Percentiles rank a stretch among this genome's conserved stretches.
Conservation (phyloP, 2,113 vertebrate species). For the Agapornis roseicollis region DNA sequence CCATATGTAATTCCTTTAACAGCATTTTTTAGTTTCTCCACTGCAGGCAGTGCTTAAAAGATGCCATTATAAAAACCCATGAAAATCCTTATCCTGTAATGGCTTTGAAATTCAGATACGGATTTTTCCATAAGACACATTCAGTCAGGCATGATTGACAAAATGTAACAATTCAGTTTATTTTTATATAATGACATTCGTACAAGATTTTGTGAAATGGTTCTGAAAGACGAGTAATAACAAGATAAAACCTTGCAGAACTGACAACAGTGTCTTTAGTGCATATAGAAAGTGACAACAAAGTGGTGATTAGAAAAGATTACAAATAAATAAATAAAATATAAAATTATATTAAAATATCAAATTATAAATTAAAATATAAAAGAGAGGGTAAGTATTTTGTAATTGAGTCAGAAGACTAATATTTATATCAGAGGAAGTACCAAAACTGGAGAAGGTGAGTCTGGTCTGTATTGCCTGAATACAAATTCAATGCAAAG, state of each 20-base stretch:
- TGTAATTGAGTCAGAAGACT: neutral
- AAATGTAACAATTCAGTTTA: slow-evolving; percentile 3
- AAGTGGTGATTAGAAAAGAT: neutral
- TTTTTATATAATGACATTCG: slow-evolving; percentile 14
- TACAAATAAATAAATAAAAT: neutral
- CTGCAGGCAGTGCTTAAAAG: neutral
- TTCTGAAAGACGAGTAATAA: neutral
- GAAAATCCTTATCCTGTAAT: neutral
- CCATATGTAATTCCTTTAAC: neutral
- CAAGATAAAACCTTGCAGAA: neutral
- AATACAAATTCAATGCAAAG: neutral
- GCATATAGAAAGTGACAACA: neutral
- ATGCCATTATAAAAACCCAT: neutral
- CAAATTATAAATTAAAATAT: neutral
- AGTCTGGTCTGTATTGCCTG: neutral
- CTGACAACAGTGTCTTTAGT: neutral
- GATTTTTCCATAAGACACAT: neutral
- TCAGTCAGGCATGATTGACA: neutral
- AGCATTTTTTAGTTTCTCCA: neutral
- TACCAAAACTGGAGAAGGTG: neutral
- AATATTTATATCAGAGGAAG: neutral
- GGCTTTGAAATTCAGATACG: neutral
- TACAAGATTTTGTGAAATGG: neutral
- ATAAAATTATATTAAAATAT: neutral
- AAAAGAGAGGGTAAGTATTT: neutral